Conservation (phyloP, 2,113 vertebrate species). For the Notechis scutatus region DNA sequence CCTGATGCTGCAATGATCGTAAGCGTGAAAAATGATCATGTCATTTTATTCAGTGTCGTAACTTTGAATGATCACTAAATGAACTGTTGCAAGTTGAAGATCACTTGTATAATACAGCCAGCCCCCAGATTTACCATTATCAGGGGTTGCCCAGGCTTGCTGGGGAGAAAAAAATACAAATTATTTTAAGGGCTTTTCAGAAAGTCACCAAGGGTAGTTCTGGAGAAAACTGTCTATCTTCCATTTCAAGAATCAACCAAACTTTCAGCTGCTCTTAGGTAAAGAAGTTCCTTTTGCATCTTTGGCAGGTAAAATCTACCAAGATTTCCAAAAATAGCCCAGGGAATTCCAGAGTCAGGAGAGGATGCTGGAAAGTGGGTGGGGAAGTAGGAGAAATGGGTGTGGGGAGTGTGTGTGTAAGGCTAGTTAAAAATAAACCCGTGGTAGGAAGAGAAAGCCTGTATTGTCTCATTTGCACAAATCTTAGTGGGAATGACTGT, state of each 20-base stretch:
- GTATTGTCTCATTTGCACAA: slow-evolving; percentile 44
- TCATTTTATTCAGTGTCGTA: not conserved
- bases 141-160: not conserved
- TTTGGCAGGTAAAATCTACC: not conserved
- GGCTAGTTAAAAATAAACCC: slow-evolving; percentile 27
- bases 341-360: not conserved
- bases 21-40: not conserved
- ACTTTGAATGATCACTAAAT: not conserved
- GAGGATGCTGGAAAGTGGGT: not conserved
- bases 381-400: not conserved
- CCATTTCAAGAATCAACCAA: not conserved
- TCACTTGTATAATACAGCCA: not conserved
- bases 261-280: not conserved
- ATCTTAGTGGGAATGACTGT: slow-evolving; percentile 36
- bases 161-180: not conserved
- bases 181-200: not conserved
- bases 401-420: fast-evolving
- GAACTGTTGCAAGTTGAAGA: not conserved
- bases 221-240: not conserved
- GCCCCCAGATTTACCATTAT: not conserved
- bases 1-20: no score
- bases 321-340: not conserved
- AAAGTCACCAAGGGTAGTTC: not conserved
- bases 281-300: not conserved
- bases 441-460: slow-evolving; percentile 44